Conservation (phyloP, 2,888 invertebrate genomes). For the Lamellibrachia satsuma region DNA sequence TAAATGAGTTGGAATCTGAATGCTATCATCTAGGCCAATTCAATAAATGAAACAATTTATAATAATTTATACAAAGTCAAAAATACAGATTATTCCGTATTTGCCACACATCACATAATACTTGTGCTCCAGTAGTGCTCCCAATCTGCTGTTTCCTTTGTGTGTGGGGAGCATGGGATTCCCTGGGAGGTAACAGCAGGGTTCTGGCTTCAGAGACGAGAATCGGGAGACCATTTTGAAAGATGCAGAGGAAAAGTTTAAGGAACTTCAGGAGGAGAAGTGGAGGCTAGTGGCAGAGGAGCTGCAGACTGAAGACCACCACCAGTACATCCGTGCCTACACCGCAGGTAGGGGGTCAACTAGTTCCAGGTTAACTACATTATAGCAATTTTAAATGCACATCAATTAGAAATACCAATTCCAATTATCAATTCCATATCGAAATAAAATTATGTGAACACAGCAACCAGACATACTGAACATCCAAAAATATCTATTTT, state of each 20-base stretch:
- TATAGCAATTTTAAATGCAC: not conserved
- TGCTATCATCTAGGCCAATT: too few relatives aligned
- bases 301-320: constrained; percentile 77
- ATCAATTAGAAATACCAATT: too few relatives aligned
- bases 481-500: too few relatives aligned
- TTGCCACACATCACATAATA: too few relatives aligned
- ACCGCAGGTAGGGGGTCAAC: constrained; percentile 67
- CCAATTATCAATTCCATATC: too few relatives aligned
- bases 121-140: too few relatives aligned
- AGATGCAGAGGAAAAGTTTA: constrained; percentile 76
- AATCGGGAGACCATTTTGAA: constrained; percentile 69
- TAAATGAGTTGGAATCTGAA: too few relatives aligned
- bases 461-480: not conserved
- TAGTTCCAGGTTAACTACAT: constrained; percentile 7
- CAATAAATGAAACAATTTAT: too few relatives aligned
- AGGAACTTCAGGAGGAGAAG: constrained; percentile 72
- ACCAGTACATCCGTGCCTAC: constrained; percentile 76
- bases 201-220: constrained; percentile 62
- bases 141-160: not conserved
- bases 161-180: not conserved
- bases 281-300: constrained; percentile 80
- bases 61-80: too few relatives aligned
- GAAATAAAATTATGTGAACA: too few relatives aligned
- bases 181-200: not conserved
- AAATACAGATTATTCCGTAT: too few relatives aligned